Evolutionary conservation across 2,113 vertebrate genomes (phyloP).

Genomic region (Antechinus flavipes): DNA sequence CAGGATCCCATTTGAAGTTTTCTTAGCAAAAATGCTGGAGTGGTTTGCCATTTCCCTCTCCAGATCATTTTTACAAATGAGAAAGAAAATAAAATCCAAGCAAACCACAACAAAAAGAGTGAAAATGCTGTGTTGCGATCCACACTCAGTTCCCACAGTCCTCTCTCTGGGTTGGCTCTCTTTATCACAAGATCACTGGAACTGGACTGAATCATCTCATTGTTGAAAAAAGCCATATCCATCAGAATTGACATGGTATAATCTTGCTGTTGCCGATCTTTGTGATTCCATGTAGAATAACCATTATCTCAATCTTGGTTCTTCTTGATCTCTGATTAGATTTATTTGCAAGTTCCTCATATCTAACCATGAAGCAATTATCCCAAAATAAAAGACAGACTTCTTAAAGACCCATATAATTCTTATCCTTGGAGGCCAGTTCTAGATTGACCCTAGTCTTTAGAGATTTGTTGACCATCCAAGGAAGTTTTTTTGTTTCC

Average conservation of each 20-base stretch:
- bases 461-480: not conserved
- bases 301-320: not conserved
- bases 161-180: no score
- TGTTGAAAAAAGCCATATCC: no score
- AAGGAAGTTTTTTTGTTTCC: not conserved
- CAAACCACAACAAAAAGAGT: no score
- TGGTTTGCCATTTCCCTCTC: not conserved
- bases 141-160: no score
- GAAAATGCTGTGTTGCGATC: no score
- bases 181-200: no score
- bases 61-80: not conserved
- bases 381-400: not conserved
- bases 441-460: not conserved
- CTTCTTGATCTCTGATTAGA: not conserved
- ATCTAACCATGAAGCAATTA: not conserved
- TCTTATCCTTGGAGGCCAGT: not conserved
- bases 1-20: no score
- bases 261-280: not conserved
- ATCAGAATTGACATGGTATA: no score
- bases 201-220: no score
- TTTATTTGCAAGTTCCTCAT: not conserved
- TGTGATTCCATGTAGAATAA: not conserved
- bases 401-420: not conserved
- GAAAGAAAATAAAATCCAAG: not conserved
- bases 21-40: not conserved